Evolutionary conservation across 2,888 invertebrate genomes (phyloP), one percentile per base, ranked within the genome.

Genomic region (Dioctria rufipes): DNA sequence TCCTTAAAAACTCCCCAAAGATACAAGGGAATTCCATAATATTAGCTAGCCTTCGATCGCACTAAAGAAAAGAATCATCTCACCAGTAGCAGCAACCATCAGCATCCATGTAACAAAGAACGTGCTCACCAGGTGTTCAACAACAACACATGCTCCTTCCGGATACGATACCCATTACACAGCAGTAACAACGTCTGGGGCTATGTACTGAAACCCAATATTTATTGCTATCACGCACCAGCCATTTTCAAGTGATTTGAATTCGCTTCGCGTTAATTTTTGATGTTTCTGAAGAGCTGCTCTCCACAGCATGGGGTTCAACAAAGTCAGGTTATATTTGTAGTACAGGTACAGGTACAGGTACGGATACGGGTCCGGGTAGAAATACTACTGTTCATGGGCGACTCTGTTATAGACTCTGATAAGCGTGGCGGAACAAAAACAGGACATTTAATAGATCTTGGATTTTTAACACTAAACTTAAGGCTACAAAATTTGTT

Each of bases 101-200:
- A n/a, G 42, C 46, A 25, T 5, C 13, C 39, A 4, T 42, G n/a
- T 40, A 42, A n/a, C 9, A 25, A 5, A 37, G 51, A 39, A 11
- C 46, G 40, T 71, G 58, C 25, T 58, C 58, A 58, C n/a, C 71
- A 71, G 71, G 71, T 71, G 54, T 71, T 71, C 37, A 40, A 39
- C 25, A 25, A 25, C 0, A 25, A 25, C 71, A 71, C 54, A 71
- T 71, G 39, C n/a, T 46, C 13, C 13, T 9, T n/a, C 5, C 6
- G 11, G 25, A 5, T 11, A 5, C 25, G 58, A 58, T 58, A 58
- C 11, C 58, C 25, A 25, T 25, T 25, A 25, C 25, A 25, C 25
- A 25, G 25, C 25, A 25, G 58, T 58, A 4, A 2, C 5, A 58
- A n/a, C 5, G 46, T 46, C 8, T 46, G 46, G 46, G 46, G 5